Base-by-base conservation (phyloP, 2,888 invertebrate species). In the Tenthredo scrophulariae region DNA sequence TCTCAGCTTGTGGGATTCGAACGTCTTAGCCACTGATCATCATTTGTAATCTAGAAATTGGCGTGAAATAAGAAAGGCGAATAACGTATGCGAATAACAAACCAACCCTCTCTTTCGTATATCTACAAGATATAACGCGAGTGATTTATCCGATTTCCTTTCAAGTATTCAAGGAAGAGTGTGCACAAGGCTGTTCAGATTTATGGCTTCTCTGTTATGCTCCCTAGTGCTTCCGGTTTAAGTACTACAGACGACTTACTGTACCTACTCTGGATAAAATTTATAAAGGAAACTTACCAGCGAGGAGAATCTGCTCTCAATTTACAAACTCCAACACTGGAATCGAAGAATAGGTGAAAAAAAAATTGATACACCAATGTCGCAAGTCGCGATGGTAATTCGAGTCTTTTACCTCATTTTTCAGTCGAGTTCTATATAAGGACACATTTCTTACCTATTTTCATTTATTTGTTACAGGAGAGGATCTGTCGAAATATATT, bases 221-320 rank as follows among this genome's bases (percentile, higher is more conserved):
- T 58, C 79, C 46, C 62, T 80, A 62, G 79, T 80, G 79, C 79
- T 80, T 80, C 79, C 79, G 79, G 79, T 62, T 80, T 62, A 80
- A 62, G 50, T 62, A 80, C 62, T 22, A 80, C 79, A 80, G 62
- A 80, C 62, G 58, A 62, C 79, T 62, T 62, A 80, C 37, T 80
- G 58, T 80, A 26, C 37, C 37, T 80, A 26, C 37, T 58, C n/a
- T 10, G 3, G 13, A 40, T 79, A 43, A 40, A 72, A 72, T 72
- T 72, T 72, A 72, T 72, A 22, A 72, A 40, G 72, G 72, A 67
- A 33, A 67, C 67, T 67, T n/a, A n/a, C n/a, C n/a, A 18, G 43
- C 7, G n/a, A 40, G 1, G 5, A 18, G 10, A 13, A 3, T 72
- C n/a, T 40, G 43, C n/a, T 43, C n/a, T 43, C 72, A 18, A 43